phyloP scores from a whole-genome alignment of 2,797 vertebrate species.

The Glyptemys insculpta region DNA sequence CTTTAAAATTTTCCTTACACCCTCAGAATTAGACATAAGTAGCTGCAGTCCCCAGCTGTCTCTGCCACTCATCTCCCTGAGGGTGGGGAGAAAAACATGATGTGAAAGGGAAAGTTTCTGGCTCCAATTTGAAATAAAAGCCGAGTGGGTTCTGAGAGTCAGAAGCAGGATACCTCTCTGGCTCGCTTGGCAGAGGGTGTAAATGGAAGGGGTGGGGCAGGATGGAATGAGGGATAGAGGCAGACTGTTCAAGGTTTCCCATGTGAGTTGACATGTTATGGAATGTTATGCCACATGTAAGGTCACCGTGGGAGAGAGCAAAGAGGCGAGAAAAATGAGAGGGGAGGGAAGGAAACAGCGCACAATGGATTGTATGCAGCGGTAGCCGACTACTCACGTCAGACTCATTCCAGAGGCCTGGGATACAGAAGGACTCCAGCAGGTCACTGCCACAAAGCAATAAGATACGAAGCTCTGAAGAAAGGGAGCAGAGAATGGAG shows the following conservation, averaged over 20 bases:
- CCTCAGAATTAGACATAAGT: not conserved
- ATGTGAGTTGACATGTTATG: not conserved
- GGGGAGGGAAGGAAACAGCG: not conserved
- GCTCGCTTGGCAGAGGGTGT: not conserved
- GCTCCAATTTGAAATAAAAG: not conserved
- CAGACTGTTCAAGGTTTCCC: not conserved
- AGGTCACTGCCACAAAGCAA: conserved; percentile 97
- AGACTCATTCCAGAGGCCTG: conserved; percentile 97
- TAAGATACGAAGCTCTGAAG: conserved; percentile 93
- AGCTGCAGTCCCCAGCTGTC: not conserved
- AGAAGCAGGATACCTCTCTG: not conserved
- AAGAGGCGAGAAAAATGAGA: not conserved
- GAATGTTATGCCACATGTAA: not conserved
- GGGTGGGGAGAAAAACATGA: not conserved
- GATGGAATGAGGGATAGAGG: not conserved
- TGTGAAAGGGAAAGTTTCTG: not conserved
- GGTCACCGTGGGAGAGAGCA: not conserved
- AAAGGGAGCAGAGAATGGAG: conserved; percentile 17
- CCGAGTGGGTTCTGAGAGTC: not conserved
- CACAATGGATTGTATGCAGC: rapidly evolving
- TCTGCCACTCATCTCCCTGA: rapidly evolving
- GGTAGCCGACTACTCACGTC: conserved; percentile 87
- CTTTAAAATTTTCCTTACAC: not conserved
- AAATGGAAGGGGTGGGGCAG: not conserved
- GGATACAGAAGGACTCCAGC: conserved; percentile 98